These are phyloP conservation scores for Nephotettix cincticeps DNA, from an alignment of 1,140 invertebrate species.

Conservation along the genomic window DNA sequence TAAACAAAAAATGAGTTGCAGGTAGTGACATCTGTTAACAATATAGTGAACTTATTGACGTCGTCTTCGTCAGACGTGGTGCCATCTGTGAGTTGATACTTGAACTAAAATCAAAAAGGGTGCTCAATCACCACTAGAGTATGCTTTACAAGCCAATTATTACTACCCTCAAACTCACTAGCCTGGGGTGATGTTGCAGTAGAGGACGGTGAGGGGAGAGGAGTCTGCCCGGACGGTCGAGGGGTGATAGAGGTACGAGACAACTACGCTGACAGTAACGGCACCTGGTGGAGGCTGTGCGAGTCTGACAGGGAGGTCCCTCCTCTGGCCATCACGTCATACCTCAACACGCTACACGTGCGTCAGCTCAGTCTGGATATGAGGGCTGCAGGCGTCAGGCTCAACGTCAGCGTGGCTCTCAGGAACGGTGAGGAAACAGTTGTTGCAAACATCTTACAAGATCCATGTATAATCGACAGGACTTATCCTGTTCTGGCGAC, in stretches of 20 bases:
- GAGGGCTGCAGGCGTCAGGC: constrained; percentile 48
- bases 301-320: constrained; percentile 46
- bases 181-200: constrained; percentile 29
- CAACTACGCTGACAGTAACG: constrained; percentile 63
- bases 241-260: constrained; percentile 60
- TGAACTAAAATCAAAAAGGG: too few species aligned
- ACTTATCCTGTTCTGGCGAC: too few species aligned
- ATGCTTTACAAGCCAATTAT: too few species aligned
- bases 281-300: constrained; percentile 63
- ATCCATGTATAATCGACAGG: too few species aligned
- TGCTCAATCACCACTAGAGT: too few species aligned
- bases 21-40: too few species aligned
- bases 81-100: too few species aligned
- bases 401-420: constrained; percentile 54
- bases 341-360: constrained; percentile 58
- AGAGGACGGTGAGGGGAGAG: constrained; percentile 30
- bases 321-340: constrained; percentile 59
- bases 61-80: too few species aligned
- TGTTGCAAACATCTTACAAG: too few species aligned
- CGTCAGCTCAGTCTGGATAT: constrained; percentile 49
- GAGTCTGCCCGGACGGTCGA: constrained; percentile 46
- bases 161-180: too few species aligned
- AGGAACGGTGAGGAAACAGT: constrained; percentile 34
- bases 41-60: too few species aligned
- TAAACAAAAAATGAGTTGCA: too few species aligned